Conservation (phyloP, 2,797 vertebrate species). For the Psittacula derbiana region DNA sequence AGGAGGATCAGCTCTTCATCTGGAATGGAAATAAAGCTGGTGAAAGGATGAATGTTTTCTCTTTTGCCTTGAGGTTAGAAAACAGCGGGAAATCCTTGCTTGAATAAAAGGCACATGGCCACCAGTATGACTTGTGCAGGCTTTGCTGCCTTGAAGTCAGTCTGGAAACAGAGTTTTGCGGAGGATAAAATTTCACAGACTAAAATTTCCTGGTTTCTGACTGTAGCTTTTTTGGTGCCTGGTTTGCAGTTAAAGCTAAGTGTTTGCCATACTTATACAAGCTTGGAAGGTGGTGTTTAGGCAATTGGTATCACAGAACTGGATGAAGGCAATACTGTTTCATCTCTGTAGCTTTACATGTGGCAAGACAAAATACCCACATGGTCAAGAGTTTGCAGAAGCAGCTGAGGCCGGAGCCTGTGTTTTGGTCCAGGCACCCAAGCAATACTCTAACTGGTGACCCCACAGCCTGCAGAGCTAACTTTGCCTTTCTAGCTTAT, state of each 20-base stretch:
- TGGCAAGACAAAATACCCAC: background rate
- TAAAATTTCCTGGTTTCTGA: background rate
- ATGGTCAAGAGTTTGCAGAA: background rate
- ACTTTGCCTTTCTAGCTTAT: slow-evolving; percentile 70
- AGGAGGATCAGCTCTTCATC: slow-evolving; percentile 24
- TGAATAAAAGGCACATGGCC: slow-evolving; percentile 50
- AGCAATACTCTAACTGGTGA: slow-evolving; percentile 11
- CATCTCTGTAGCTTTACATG: background rate
- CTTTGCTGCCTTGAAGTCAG: slow-evolving; percentile 34
- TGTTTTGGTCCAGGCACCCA: background rate
- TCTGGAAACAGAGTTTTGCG: background rate
- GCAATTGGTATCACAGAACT: background rate
- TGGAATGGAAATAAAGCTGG: slow-evolving; percentile 54
- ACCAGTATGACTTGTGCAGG: background rate
- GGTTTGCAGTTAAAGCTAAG: background rate
- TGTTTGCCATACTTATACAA: background rate
- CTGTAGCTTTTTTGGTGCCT: background rate
- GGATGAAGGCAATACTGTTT: background rate
- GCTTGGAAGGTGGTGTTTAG: background rate
- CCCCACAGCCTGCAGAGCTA: slow-evolving; percentile 43
- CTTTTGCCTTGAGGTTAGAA: slow-evolving; percentile 62
- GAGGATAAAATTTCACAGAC: slow-evolving; percentile 25
- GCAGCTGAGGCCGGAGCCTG: background rate
- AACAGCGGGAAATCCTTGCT: slow-evolving; percentile 58
- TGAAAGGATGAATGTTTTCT: slow-evolving; percentile 59